Percentiles rank a stretch among this genome's conserved stretches.
phyloP scores from a whole-genome alignment of 1,140 invertebrate genomes.

The Ceratoteleas bidentatus region DNA sequence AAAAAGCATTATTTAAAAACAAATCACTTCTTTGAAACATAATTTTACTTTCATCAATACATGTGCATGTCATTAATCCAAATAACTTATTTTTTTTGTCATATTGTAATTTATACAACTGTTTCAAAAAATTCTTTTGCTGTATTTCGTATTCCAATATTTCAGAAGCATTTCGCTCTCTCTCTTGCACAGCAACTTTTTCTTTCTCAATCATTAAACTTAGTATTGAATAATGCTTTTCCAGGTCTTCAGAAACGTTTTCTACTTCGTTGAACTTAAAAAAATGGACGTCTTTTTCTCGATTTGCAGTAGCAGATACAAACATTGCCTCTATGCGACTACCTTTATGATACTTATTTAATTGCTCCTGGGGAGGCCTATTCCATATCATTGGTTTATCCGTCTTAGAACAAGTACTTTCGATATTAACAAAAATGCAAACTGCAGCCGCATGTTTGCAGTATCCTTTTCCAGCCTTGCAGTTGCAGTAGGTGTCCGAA shows the following conservation, averaged over 20 bases:
- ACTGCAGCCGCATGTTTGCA: conserved; percentile 56
- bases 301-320: neutral
- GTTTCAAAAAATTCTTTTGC: neutral
- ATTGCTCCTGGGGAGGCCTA: conserved; percentile 24
- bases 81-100: neutral
- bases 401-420: conserved; percentile 42
- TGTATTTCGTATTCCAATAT: too few species aligned
- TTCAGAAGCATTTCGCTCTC: too few species aligned
- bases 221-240: neutral
- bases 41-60: neutral
- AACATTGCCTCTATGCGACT: conserved; percentile 14
- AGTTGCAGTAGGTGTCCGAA: conserved; percentile 7
- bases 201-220: too few species aligned
- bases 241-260: neutral
- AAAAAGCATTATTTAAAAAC: neutral
- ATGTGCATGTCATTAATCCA: neutral
- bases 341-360: conserved; percentile 42
- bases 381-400: conserved; percentile 47
- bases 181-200: neutral
- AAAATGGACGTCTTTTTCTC: neutral
- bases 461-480: conserved; percentile 33
- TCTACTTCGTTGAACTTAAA: too few species aligned
- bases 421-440: conserved; percentile 44
- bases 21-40: neutral
- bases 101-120: neutral